Percentiles rank a stretch among this genome's conserved stretches.
These are phyloP conservation scores for Gnathochromis pfefferi DNA, from an alignment of 2,113 vertebrate genomes.

Conservation along the genomic window DNA sequence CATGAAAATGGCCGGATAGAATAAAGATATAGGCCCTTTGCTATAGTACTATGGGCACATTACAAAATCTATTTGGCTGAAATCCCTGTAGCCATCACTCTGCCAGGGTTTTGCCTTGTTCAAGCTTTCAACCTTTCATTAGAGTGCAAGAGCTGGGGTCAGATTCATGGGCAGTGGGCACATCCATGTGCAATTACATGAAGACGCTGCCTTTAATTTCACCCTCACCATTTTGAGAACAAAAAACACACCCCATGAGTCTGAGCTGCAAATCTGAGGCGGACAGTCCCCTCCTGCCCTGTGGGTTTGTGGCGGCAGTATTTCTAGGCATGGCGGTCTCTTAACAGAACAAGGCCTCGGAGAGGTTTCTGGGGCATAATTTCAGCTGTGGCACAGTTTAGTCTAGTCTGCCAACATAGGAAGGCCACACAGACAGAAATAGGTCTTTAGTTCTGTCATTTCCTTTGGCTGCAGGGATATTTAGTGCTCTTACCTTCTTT, in stretches of 20 bases:
- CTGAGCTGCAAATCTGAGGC: constrained; percentile 42
- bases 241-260: constrained; percentile 54
- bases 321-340: constrained; percentile 47
- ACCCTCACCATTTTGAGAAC: constrained; percentile 40
- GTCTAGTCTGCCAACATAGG: constrained; percentile 27
- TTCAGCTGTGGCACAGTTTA: constrained; percentile 52
- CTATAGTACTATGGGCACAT: constrained; percentile 12
- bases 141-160: constrained; percentile 42
- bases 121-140: constrained; percentile 55
- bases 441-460: constrained; percentile 13
- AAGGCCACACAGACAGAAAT: constrained; percentile 52
- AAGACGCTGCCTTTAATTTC: constrained; percentile 65
- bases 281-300: constrained; percentile 45
- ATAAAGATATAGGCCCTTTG: background rate
- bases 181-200: constrained; percentile 61
- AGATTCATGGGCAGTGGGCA: constrained; percentile 49
- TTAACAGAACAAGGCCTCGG: constrained; percentile 18
- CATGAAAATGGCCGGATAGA: constrained; percentile 3
- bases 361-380: constrained; percentile 25
- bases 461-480: background rate
- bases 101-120: constrained; percentile 16
- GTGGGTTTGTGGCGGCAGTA: constrained; percentile 57
- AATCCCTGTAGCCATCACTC: constrained; percentile 9
- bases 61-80: constrained; percentile 27
- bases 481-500: constrained; percentile 1